Conservation (phyloP, 1,140 invertebrate species). For the Brachionus plicatilis region DNA sequence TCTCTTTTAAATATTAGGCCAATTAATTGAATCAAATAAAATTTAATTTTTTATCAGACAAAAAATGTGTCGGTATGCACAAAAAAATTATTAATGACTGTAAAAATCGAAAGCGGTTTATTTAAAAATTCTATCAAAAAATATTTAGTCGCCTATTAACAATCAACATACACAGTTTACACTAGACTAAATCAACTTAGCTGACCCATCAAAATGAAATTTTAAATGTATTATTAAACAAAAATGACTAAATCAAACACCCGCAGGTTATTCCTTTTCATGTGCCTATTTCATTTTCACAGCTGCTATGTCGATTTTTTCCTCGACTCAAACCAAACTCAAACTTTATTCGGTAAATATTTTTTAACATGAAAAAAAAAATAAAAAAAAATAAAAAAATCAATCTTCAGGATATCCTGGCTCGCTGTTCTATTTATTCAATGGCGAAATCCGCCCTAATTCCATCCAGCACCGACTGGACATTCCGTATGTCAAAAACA, state of each 20-base stretch:
- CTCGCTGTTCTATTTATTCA: conserved; percentile 28
- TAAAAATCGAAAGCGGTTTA: background rate
- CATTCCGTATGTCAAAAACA: background rate
- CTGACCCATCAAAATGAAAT: background rate
- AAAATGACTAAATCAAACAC: background rate
- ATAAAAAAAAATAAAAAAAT: background rate
- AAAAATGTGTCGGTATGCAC: background rate
- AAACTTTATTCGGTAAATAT: background rate
- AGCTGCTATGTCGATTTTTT: conserved; percentile 17
- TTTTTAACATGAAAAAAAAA: background rate
- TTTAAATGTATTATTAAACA: background rate
- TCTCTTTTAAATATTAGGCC: no score
- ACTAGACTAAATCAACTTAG: background rate
- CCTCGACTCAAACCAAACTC: conserved; percentile 27
- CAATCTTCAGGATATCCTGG: background rate
- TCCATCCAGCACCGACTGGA: background rate
- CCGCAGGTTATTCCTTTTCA: background rate
- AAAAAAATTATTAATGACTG: background rate
- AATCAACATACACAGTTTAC: background rate
- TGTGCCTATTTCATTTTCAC: background rate
- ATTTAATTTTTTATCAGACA: background rate
- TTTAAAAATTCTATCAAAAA: background rate
- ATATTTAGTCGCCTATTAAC: background rate
- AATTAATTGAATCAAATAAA: no score
- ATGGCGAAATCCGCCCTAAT: background rate